Percentiles rank a stretch among this genome's conserved stretches.
phyloP scores from a whole-genome alignment of 2,888 invertebrate genomes.

The Eilema depressum region DNA sequence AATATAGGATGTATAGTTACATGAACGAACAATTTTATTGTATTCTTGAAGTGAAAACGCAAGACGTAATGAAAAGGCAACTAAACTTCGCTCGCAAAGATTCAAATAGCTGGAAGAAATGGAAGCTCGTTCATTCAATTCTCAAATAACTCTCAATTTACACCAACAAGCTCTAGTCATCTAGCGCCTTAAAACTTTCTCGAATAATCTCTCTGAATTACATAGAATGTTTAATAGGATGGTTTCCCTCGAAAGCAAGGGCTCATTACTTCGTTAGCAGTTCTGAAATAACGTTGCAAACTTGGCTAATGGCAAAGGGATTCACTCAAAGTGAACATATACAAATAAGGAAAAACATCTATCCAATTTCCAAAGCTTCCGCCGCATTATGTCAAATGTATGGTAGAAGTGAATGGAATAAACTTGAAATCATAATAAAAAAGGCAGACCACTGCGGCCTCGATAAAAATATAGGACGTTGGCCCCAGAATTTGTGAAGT shows the following conservation, averaged over 20 bases:
- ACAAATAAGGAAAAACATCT: slow-evolving; percentile 29
- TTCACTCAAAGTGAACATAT: slow-evolving; percentile 25
- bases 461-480: slow-evolving; percentile 29
- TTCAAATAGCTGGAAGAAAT: slow-evolving; percentile 24
- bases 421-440: slow-evolving; percentile 29
- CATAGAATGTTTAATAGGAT: slow-evolving; percentile 37
- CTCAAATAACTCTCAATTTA: slow-evolving; percentile 45
- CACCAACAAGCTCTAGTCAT: slow-evolving; percentile 22
- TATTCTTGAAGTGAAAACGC: background rate
- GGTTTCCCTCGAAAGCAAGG: slow-evolving; percentile 41
- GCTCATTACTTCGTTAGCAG: slow-evolving; percentile 51
- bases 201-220: slow-evolving; percentile 43
- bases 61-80: background rate
- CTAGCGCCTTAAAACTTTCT: slow-evolving; percentile 41
- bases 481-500: slow-evolving; percentile 21
- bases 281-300: slow-evolving; percentile 47
- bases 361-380: slow-evolving; percentile 31
- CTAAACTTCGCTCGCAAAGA: slow-evolving; percentile 8
- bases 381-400: slow-evolving; percentile 28
- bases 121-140: slow-evolving; percentile 36
- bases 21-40: background rate
- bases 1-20: background rate
- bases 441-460: slow-evolving; percentile 15
- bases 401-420: slow-evolving; percentile 28
- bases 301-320: slow-evolving; percentile 36